Evolutionary conservation across 2,797 vertebrate genomes (phyloP), one percentile per base, ranked within the genome.

Genomic region (Sebastes nivosus): DNA sequence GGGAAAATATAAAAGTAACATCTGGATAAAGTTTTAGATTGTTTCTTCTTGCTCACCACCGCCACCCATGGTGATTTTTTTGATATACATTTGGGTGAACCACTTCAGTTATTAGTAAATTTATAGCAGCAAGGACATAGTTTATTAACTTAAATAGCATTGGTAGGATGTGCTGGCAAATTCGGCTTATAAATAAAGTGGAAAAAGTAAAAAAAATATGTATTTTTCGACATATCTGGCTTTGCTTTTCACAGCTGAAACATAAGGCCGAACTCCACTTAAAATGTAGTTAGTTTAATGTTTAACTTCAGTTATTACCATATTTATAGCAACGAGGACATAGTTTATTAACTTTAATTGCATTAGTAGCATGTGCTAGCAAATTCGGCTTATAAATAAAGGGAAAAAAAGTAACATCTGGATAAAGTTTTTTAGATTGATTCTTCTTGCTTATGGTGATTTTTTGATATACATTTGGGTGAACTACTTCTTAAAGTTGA

Each of bases 361-460:
- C 13, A 50, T 69, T 18, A 2, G 25, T 25, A 54, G 1, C 38
- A 38, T 52, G 30, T 25, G 0, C 2, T 67, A 11, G 20, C 25
- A 29, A 64, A 80, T 80, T 87, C 77, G 81, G 78, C 68, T 61
- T 6, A 25, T 18, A 46, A 6, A 20, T 38, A 59, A 71, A 77
- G 24, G 2, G 36, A 2, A 14, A 8, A 8, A 4, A 81, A 64
- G 1, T 27, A 32, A 34, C 1, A 22, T 2, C 2, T 59, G 2
- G 20, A 5, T 81, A 12, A 10, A 14, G 18, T 38, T 38, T 42
- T 66, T 67, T 6, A 22, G 9, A n/a, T 24, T 25, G 2, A 3
- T 34, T 83, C 10, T 34, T 4, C 16, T 38, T 13, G 32, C 71
- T 65, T 58, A 69, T 38, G 36, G 36, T 14, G 36, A 38, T 18